These are phyloP conservation scores for Andinoacara biseriatus DNA, from an alignment of 2,113 vertebrate genomes.

Conservation along the genomic window DNA sequence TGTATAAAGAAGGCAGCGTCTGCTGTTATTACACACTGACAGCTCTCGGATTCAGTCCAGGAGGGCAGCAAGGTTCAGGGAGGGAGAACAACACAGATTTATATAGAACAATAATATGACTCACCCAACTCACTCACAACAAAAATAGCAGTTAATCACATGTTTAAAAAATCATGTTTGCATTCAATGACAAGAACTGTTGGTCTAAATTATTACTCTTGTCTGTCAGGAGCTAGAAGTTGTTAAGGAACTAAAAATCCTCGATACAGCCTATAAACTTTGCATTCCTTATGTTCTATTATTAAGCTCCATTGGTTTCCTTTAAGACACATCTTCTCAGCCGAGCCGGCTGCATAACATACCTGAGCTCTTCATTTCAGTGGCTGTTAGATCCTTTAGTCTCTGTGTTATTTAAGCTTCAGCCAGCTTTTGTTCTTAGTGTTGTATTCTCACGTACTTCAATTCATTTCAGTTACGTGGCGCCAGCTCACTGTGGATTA, in stretches of 20 bases:
- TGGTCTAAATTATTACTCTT: constrained; percentile 1
- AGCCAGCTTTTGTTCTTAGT: not conserved
- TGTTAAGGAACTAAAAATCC: constrained; percentile 4
- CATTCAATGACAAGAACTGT: not conserved
- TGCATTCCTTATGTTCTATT: not conserved
- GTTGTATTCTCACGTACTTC: not conserved
- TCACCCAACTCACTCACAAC: not conserved
- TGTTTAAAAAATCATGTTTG: not conserved
- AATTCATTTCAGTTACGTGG: not conserved
- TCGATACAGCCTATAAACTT: not conserved
- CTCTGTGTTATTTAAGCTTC: not conserved
- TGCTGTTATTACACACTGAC: not conserved
- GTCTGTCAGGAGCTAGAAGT: constrained; percentile 8
- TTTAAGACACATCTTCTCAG: not conserved
- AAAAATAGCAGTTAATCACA: constrained; percentile 13
- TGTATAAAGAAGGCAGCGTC: not conserved
- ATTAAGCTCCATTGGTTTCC: not conserved
- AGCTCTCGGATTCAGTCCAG: not conserved
- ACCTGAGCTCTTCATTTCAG: not conserved
- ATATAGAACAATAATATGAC: not conserved
- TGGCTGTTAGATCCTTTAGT: not conserved
- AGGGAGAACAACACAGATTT: constrained; percentile 1
- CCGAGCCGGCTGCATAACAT: not conserved
- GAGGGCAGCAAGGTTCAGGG: not conserved
- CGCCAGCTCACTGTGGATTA: not conserved